Evolutionary conservation across 2,113 vertebrate genomes (phyloP), one percentile per base, ranked within the genome.

Genomic region (Suricata suricatta): DNA sequence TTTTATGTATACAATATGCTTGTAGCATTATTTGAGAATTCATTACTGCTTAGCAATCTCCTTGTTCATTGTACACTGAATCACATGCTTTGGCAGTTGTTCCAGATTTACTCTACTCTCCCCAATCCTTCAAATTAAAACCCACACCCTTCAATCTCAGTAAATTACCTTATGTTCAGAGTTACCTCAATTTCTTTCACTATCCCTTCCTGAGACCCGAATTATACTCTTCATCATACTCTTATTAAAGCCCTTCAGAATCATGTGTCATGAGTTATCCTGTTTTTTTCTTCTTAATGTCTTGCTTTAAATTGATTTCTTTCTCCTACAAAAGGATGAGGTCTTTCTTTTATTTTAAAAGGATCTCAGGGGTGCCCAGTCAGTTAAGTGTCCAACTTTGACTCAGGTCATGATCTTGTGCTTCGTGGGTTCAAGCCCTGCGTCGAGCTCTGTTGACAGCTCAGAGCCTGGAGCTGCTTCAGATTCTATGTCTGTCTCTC

Each of bases 271-370:
- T 63, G 5, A 71, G 17, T 57, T 57, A 79, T 25, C 13, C 57
- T 38, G 60, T 33, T 86, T 64, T 76, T 77, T 96, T 64, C 19
- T 85, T 69, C n/a, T 41, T 92, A 57, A 54, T 33, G 6, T 79
- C 60, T 94, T 91, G 12, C n/a, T 88, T 88, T 85, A 52, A 79
- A 64, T 69, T 93, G 38, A 66, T 71, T 41, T 93, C 16, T 83
- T 90, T 80, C n/a, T 93, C 74, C 69, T 83, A 29, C 13, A 85
- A 38, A 50, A 50, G 93, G 41, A 3, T 84, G 23, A 60, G 16
- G 1, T 92, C 79, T 9, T 69, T 16, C 41, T 80, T 79, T 1
- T 80, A 68, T 35, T 90, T 90, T 83, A 69, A 69, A 79, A 60
- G 17, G 11, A 84, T 50, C 13, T 50, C 50, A 50, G 50, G 50